Evolutionary conservation across 2,888 invertebrate genomes (phyloP).

Genomic region (Aproaerema taeniolella): DNA sequence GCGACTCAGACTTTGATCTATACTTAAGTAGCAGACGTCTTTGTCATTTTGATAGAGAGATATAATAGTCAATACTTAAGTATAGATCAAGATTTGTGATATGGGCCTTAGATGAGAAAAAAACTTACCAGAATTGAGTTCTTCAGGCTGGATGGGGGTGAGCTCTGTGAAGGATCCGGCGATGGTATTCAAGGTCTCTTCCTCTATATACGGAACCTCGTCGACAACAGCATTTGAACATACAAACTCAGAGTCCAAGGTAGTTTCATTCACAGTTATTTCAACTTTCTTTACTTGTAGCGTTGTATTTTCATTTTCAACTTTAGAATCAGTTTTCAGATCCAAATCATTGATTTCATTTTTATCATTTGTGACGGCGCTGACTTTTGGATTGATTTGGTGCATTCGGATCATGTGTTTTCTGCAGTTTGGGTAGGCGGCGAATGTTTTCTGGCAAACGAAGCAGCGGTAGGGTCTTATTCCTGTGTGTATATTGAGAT

Average conservation of each 20-base stretch:
- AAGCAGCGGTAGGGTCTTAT: slow-evolving; percentile 74
- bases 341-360: too few relatives aligned
- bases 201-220: not conserved
- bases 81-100: too few relatives aligned
- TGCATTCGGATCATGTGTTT: slow-evolving; percentile 71
- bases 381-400: slow-evolving; percentile 31
- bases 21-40: too few relatives aligned
- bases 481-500: slow-evolving; percentile 77
- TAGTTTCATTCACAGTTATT: not conserved
- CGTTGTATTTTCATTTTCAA: too few relatives aligned
- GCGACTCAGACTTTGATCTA: too few relatives aligned
- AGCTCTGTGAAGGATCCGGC: not conserved
- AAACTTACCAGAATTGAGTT: slow-evolving; percentile 6
- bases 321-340: too few relatives aligned
- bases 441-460: slow-evolving; percentile 73
- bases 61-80: too few relatives aligned
- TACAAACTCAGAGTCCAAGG: not conserved
- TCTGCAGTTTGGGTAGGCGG: slow-evolving; percentile 75
- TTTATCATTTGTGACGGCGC: too few relatives aligned
- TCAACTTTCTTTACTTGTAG: too few relatives aligned
- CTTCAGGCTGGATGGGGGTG: slow-evolving; percentile 8
- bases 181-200: not conserved
- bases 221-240: not conserved
- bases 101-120: too few relatives aligned
- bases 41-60: too few relatives aligned